phyloP scores from a whole-genome alignment of 1,140 invertebrate genomes.

The Bombus sylvicola region DNA sequence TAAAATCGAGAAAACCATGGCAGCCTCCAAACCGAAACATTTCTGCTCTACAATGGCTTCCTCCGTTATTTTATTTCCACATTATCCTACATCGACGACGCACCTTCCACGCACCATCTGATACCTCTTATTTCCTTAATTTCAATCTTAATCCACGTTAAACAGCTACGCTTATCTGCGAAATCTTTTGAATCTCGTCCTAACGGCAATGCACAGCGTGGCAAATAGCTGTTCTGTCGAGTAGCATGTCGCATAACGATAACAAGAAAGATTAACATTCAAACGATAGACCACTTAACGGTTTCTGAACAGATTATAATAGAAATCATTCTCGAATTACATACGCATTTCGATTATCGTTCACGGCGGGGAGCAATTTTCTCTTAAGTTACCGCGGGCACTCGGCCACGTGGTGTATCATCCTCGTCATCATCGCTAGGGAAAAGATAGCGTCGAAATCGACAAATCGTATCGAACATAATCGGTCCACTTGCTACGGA shows the following conservation, averaged over 20 bases:
- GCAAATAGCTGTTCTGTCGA: too few relatives aligned
- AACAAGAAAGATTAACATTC: background rate
- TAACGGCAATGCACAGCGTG: background rate
- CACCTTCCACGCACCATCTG: too few relatives aligned
- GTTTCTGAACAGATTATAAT: background rate
- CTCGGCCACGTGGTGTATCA: background rate
- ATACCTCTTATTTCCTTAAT: too few relatives aligned
- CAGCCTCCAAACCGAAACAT: background rate
- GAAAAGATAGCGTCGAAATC: background rate
- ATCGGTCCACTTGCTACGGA: background rate
- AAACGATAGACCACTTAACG: background rate
- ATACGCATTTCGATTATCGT: background rate
- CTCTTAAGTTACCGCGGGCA: background rate
- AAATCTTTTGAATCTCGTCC: background rate
- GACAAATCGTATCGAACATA: background rate
- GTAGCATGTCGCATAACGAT: background rate
- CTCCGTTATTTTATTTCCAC: background rate
- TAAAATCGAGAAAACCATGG: background rate
- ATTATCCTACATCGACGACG: too few relatives aligned
- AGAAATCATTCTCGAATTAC: conserved; percentile 4
- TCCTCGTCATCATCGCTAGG: background rate
- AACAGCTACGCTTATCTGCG: too few relatives aligned
- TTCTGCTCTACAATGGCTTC: background rate
- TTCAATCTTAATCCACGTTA: too few relatives aligned
- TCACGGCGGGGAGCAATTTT: background rate